These are phyloP conservation scores for Orchestes rusci DNA, from an alignment of 2,888 invertebrate genomes.

Conservation along the genomic window DNA sequence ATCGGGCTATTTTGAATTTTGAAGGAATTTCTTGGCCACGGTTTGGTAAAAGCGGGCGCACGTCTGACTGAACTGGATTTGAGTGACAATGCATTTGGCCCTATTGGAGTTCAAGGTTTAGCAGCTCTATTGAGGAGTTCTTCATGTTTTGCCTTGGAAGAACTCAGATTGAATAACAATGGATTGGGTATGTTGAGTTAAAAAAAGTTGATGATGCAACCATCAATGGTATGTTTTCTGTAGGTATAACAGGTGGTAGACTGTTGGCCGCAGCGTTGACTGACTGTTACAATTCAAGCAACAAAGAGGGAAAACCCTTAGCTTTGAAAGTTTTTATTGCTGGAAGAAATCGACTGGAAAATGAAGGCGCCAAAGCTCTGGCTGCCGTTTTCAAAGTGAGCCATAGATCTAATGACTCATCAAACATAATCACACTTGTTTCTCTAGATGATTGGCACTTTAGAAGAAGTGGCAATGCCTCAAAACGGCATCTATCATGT, in stretches of 20 bases:
- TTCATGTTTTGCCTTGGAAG: conserved; percentile 76
- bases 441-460: conserved; percentile 69
- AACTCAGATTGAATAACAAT: conserved; percentile 50
- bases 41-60: conserved; percentile 73
- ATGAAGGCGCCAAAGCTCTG: conserved; percentile 82
- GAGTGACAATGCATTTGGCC: conserved; percentile 96
- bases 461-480: conserved; percentile 89
- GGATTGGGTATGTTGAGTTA: conserved; percentile 10
- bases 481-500: conserved; percentile 93
- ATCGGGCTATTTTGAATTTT: conserved; percentile 28
- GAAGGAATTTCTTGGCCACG: conserved; percentile 65
- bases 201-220: neutral
- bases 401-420: too few relatives aligned
- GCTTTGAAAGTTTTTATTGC: conserved; percentile 79
- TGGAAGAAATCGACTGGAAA: conserved; percentile 91
- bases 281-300: conserved; percentile 60
- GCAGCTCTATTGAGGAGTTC: conserved; percentile 75
- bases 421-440: neutral
- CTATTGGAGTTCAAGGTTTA: conserved; percentile 86
- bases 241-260: conserved; percentile 84
- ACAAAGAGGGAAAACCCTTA: conserved; percentile 60
- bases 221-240: conserved; percentile 51
- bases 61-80: conserved; percentile 79
- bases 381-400: conserved; percentile 72
- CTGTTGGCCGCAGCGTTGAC: conserved; percentile 71